These are phyloP conservation scores for Gryllus longicercus DNA, from an alignment of 2,888 invertebrate species.

Conservation along the genomic window DNA sequence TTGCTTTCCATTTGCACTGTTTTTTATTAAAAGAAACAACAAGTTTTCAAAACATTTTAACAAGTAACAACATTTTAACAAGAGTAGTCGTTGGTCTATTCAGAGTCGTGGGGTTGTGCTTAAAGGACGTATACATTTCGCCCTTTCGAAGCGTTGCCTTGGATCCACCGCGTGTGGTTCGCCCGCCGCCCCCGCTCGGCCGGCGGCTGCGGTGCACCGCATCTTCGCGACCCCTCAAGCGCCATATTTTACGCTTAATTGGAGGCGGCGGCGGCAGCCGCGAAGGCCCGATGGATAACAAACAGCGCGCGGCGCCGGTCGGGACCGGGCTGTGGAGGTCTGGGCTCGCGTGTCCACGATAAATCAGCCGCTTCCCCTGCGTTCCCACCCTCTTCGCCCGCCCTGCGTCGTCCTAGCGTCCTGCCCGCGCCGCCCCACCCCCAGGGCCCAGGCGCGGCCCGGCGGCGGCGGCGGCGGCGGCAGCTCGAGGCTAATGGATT, in stretches of 20 bases:
- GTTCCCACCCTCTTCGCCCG: neutral
- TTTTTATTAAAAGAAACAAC: no score
- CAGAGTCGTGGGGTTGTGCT: no score
- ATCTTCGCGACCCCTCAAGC: neutral
- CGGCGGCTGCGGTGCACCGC: neutral
- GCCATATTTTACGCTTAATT: constrained; percentile 7
- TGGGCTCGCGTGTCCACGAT: neutral
- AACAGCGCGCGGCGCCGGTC: neutral
- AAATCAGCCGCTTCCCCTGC: neutral
- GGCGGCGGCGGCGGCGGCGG: neutral
- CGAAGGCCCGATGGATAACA: neutral
- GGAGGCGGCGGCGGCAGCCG: neutral
- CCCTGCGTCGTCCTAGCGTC: neutral
- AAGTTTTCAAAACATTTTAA: no score
- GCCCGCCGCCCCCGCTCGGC: no score
- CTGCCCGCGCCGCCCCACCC: neutral
- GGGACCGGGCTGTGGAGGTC: neutral
- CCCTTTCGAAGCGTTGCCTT: no score
- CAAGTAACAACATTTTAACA: no score
- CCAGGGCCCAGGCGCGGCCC: neutral
- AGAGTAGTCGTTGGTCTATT: no score
- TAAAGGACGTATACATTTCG: no score
- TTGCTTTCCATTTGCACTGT: no score
- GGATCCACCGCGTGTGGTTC: no score
- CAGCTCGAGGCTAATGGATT: constrained; percentile 37